Base-by-base conservation (phyloP, 2,888 invertebrate species). In the Rhagonycha fulva region DNA sequence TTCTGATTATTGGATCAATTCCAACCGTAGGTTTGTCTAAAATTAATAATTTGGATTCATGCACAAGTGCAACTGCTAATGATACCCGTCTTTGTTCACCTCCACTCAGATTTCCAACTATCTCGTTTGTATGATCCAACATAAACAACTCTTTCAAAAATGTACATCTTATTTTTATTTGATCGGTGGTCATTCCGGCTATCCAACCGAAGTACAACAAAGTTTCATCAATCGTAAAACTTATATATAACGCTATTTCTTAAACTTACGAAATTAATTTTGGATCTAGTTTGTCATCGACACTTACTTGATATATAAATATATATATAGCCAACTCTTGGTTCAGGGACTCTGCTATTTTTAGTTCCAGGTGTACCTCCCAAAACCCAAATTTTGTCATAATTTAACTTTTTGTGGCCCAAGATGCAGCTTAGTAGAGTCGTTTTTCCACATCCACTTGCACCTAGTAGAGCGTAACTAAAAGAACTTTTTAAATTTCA, bases 1-100 rank as follows among this genome's bases (percentile, higher is more conserved):
- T 94, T 78, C 96, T 89, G 11, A 97, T 88, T 88, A 83, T 91
- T 0, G 97, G 97, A 88, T 97, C 97, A 2, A 98, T 95, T 60
- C 97, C 97, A 19, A 97, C 97, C 0, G 97, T 98, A 0, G 97
- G 97, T 85, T 98, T 97, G 84, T 98, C 98, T 74, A 98, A 89
- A 83, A 98, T 97, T 76, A 98, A 88, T 30, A 98, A 89, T 85
- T 97, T 96, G 0, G 98, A 97, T 78, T 96, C 94, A 80, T 97
- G 96, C 63, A 98, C 89, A 30, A 98, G 89, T 0, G 97, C 96
- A 0, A 96, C 95, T 0, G 97, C 96, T 81, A 98, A 91, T 0
- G 97, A 97, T 3, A 97, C 94, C 78, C 98, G 90, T 72, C 98
- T 89, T 86, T 95, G 94, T 86, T 98, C 97, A 11, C 98, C 98